Percentiles rank a stretch among this genome's conserved stretches.
These are phyloP conservation scores for Heliconius hewitsoni DNA, from an alignment of 1,140 invertebrate genomes.

Conservation along the genomic window DNA sequence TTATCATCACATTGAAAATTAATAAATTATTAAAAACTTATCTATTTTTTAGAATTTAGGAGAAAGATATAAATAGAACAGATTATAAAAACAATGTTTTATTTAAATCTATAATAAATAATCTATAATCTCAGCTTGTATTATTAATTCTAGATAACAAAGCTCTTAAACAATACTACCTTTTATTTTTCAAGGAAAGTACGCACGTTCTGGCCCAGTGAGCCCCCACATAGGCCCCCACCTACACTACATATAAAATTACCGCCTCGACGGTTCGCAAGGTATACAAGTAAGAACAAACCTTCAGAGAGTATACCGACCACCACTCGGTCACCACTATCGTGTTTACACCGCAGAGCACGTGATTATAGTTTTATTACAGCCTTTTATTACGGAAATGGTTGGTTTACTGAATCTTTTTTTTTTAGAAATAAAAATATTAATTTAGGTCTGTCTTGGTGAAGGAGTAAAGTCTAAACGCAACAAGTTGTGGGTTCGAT, in stretches of 20 bases:
- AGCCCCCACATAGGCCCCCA: neutral
- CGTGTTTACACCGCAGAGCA: neutral
- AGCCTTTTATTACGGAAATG: conserved; percentile 2
- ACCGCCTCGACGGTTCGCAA: neutral
- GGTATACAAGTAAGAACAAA: neutral
- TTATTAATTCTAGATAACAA: too few relatives aligned
- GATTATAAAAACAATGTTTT: too few relatives aligned
- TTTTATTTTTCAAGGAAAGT: neutral
- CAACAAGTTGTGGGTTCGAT: too few relatives aligned
- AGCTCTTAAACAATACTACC: neutral
- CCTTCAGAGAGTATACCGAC: neutral
- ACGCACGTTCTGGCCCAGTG: neutral
- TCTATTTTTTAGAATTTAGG: too few relatives aligned
- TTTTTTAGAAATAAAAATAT: too few relatives aligned
- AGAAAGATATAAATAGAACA: too few relatives aligned
- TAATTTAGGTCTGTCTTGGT: too few relatives aligned
- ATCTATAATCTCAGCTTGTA: too few relatives aligned
- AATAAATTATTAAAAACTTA: too few relatives aligned
- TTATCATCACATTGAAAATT: too few relatives aligned
- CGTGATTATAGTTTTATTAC: neutral
- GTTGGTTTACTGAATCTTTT: neutral
- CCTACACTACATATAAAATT: neutral
- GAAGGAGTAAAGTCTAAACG: too few relatives aligned
- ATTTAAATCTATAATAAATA: too few relatives aligned
- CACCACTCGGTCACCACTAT: neutral